These are phyloP conservation scores for Amphiura filiformis DNA, from an alignment of 35 echinoderm and acorn worm genomes.

Conservation along the genomic window DNA sequence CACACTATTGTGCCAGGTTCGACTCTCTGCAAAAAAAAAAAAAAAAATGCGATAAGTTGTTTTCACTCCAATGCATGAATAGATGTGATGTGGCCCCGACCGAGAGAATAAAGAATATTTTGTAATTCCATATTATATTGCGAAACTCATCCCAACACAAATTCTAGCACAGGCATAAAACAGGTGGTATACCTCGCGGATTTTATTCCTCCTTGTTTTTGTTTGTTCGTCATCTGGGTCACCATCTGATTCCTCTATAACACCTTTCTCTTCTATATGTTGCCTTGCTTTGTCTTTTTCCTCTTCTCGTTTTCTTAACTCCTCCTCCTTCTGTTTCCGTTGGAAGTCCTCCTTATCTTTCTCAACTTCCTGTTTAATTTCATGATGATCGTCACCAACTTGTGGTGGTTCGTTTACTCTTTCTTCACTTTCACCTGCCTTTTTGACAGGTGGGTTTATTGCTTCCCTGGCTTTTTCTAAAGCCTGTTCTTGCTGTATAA, in stretches of 20 bases:
- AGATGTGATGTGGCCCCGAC: too few species aligned
- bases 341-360: constrained; percentile 66
- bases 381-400: too few species aligned
- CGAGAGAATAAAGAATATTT: too few species aligned
- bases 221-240: constrained; percentile 64
- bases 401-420: too few species aligned
- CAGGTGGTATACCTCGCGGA: constrained; percentile 78
- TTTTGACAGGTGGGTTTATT: constrained; percentile 33
- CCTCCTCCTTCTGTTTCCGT: constrained; percentile 56
- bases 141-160: too few species aligned
- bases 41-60: too few species aligned
- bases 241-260: constrained; percentile 60
- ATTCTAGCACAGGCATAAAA: too few species aligned
- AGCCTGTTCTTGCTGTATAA: constrained; percentile 82
- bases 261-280: neutral
- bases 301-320: constrained; percentile 33
- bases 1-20: too few species aligned
- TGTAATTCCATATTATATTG: too few species aligned
- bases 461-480: constrained; percentile 70
- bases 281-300: constrained; percentile 38
- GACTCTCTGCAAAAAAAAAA: too few species aligned
- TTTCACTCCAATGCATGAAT: too few species aligned
- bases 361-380: constrained; percentile 66
- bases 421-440: neutral
- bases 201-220: constrained; percentile 57